A percentile compares a stretch with the other conserved stretches of the same genome.
These are phyloP conservation scores for Synanthedon andrenaeformis DNA, from an alignment of 2,888 invertebrate species.

Conservation along the genomic window DNA sequence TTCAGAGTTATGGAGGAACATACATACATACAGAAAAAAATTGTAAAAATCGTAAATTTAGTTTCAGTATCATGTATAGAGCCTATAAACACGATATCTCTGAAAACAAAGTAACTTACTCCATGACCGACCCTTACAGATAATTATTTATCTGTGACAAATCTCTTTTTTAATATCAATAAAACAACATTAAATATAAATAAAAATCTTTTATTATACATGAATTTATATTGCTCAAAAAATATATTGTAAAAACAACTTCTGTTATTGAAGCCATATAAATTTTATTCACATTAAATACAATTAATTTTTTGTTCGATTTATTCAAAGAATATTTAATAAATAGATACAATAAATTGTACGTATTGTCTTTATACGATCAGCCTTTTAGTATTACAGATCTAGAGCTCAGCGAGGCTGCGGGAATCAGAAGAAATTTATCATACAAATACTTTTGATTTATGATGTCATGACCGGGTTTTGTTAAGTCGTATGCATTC, in stretches of 20 bases:
- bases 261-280: constrained; percentile 62
- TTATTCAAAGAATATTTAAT: constrained; percentile 28
- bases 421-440: constrained; percentile 50
- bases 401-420: constrained; percentile 44
- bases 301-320: constrained; percentile 3
- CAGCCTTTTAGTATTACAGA: constrained; percentile 58
- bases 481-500: constrained; percentile 53
- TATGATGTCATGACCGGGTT: constrained; percentile 39
- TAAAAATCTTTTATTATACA: constrained; percentile 66
- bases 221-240: constrained; percentile 63
- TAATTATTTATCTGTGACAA: too few relatives aligned
- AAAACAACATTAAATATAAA: constrained; percentile 28
- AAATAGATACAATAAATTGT: constrained; percentile 20
- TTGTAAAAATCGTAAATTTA: too few relatives aligned
- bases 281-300: constrained; percentile 28
- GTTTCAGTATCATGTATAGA: too few relatives aligned
- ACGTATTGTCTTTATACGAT: constrained; percentile 42
- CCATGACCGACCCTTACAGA: too few relatives aligned
- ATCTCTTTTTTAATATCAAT: too few relatives aligned
- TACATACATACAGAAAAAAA: too few relatives aligned
- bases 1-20: too few relatives aligned
- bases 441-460: constrained; percentile 40
- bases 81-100: too few relatives aligned
- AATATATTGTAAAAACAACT: constrained; percentile 41
- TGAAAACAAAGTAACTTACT: too few relatives aligned